Conservation (phyloP, 2,113 vertebrate genomes). For the Zapus hudsonius region DNA sequence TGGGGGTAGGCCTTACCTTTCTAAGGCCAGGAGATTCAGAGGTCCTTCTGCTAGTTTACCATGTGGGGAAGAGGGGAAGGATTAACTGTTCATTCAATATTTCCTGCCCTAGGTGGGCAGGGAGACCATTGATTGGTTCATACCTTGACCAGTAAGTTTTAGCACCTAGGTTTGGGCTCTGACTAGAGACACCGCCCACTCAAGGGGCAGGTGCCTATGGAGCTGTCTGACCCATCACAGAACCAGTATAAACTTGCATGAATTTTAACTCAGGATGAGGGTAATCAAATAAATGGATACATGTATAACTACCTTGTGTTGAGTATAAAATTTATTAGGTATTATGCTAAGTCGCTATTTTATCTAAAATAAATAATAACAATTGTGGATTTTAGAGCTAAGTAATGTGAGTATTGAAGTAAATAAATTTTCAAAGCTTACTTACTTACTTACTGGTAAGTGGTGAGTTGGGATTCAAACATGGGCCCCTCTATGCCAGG, state of each 20-base stretch:
- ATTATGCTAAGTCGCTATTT: neutral
- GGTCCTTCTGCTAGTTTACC: too few species aligned
- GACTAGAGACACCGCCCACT: too few species aligned
- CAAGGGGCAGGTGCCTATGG: too few species aligned
- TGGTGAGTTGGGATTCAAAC: neutral
- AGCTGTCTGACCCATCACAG: too few species aligned
- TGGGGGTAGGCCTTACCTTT: too few species aligned
- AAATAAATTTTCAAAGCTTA: neutral
- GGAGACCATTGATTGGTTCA: too few species aligned
- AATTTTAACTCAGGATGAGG: neutral
- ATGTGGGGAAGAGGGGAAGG: too few species aligned
- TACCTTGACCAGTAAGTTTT: too few species aligned
- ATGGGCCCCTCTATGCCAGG: neutral
- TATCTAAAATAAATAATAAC: slow-evolving; percentile 31
- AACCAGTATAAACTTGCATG: neutral
- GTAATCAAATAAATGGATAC: neutral
- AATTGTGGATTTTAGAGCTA: neutral
- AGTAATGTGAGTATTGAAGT: neutral
- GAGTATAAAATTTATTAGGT: neutral
- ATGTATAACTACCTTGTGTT: neutral
- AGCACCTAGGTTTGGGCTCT: too few species aligned
- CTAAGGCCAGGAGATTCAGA: too few species aligned
- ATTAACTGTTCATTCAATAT: too few species aligned
- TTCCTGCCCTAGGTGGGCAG: too few species aligned
- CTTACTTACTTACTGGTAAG: neutral